Conservation (phyloP, 1,140 invertebrate genomes). For the Oppia nitens region DNA sequence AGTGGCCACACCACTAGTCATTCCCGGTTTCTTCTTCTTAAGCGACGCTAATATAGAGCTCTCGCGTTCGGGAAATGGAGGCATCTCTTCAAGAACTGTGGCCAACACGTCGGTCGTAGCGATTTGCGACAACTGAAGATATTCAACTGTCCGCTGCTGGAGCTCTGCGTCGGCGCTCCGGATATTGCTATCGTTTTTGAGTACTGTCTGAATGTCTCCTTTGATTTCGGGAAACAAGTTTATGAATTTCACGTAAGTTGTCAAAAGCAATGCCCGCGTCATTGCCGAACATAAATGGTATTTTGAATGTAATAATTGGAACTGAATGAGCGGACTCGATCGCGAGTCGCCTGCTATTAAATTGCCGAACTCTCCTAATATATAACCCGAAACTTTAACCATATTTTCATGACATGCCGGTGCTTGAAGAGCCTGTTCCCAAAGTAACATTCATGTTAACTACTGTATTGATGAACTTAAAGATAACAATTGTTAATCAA, state of each 20-base stretch:
- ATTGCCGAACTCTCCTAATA: constrained; percentile 98
- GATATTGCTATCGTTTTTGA: constrained; percentile 86
- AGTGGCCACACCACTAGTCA: constrained; percentile 8
- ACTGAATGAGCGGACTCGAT: constrained; percentile 83
- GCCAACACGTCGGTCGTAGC: constrained; percentile 92
- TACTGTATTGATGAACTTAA: too few relatives aligned
- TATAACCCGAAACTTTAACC: constrained; percentile 99
- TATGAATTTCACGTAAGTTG: constrained; percentile 98
- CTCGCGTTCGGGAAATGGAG: constrained; percentile 95
- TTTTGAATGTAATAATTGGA: constrained; percentile 92
- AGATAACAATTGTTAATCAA: constrained; percentile 10
- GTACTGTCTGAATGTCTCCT: constrained; percentile 79
- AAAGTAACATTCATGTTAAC: background rate
- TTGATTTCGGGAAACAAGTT: constrained; percentile 99
- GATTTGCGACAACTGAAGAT: constrained; percentile 87
- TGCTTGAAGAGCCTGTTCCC: constrained; percentile 69
- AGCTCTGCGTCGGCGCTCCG: constrained; percentile 93
- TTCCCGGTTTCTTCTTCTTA: constrained; percentile 83
- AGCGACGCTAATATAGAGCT: constrained; percentile 86
- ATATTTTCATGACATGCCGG: constrained; percentile 99
- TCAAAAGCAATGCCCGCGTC: constrained; percentile 84
- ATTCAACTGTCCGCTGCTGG: constrained; percentile 95
- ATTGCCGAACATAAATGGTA: constrained; percentile 94
- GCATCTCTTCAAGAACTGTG: constrained; percentile 98
- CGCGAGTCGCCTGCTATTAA: constrained; percentile 95